These are phyloP conservation scores for Mycteria americana DNA, from an alignment of 2,797 vertebrate species.

Conservation along the genomic window DNA sequence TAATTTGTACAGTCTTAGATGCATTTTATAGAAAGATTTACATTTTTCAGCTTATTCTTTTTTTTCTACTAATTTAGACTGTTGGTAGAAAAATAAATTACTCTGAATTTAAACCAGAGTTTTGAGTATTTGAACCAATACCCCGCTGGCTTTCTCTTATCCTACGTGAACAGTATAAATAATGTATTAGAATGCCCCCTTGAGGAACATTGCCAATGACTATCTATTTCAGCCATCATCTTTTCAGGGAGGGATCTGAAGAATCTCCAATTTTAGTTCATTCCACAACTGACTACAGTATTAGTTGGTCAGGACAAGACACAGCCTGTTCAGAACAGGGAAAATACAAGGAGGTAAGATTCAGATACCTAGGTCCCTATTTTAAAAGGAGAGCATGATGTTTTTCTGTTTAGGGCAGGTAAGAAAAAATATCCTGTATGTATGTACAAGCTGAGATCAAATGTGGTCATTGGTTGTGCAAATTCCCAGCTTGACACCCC, in stretches of 20 bases:
- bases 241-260: neutral
- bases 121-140: neutral
- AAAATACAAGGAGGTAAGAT: neutral
- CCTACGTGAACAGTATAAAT: neutral
- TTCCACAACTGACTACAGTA: neutral
- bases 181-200: conserved; percentile 32
- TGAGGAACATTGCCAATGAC: neutral
- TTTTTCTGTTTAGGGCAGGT: neutral
- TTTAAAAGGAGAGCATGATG: neutral
- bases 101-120: neutral
- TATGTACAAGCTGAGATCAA: neutral
- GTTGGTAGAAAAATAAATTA: neutral
- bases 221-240: neutral
- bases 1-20: neutral
- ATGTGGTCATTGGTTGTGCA: neutral
- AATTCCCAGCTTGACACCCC: neutral
- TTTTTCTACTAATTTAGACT: neutral
- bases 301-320: neutral
- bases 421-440: neutral
- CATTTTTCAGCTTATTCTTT: neutral
- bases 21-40: neutral
- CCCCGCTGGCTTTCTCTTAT: neutral
- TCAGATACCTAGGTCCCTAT: neutral
- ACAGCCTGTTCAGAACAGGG: neutral
- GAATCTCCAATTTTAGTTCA: neutral